Base-by-base conservation (phyloP, 2,888 invertebrate species). In the Elgonia sp. region DNA sequence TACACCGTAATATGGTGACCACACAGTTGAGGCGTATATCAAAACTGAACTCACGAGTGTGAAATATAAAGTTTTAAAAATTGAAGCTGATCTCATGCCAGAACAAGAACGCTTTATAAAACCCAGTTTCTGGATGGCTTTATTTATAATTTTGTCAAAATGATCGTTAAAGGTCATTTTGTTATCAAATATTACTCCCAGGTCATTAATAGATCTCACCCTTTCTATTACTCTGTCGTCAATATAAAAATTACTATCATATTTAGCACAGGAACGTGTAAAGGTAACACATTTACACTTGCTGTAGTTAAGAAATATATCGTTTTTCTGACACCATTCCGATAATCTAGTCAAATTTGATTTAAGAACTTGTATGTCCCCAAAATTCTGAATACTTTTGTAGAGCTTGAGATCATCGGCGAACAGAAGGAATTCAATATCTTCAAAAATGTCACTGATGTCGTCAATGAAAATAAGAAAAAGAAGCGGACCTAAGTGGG, bases 391-490 rank as follows among this genome's bases (percentile, higher is more conserved):
- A n/a, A n/a, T n/a, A n/a, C n/a, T n/a, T 53, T 53, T 16, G 16
- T 5, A 53, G 8, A 53, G 42, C 10, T 42, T 42, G 42, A 42
- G 42, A 42, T 42, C 42, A 10, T 42, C 42, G 42, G 42, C 42
- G 42, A 42, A 42, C 42, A 42, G 42, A 7, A 42, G 42, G 21
- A 18, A 21, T n/a, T 67, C 67, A 67, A 67, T 20, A 21, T 69
- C 42, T 20, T 46, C 21, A 10, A 42, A 42, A 42, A 42, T 42
- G 10, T 42, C 42, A 9, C 10, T 7, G 10, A 77, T 10, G 55
- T 77, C 53, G 57, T 62, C 40, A 29, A 65, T 77, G 67, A 67
- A 65, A 12, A 69, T 79, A 20, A 50, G 18, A n/a, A 65, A 65
- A 2, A 60, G 21, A 7, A 73, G 18, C 8, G 60, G 72, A 0